Conservation (phyloP, 2,113 vertebrate species). For the Aspiorhynchus laticeps region DNA sequence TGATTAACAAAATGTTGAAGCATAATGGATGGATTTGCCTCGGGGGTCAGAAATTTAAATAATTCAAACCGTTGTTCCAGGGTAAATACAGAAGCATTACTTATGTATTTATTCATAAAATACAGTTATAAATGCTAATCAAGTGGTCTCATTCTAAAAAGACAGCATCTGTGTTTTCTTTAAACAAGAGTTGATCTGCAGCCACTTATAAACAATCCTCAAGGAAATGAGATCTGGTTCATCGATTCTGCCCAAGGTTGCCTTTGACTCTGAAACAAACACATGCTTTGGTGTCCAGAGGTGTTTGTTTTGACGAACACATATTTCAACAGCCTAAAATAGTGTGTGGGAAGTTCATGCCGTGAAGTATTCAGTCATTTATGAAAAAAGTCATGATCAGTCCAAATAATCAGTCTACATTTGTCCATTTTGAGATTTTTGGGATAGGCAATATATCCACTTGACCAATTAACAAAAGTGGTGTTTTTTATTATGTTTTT, state of each 20-base stretch:
- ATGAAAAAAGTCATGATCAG: background rate
- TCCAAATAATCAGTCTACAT: background rate
- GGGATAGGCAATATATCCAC: background rate
- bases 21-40: slow-evolving; percentile 44
- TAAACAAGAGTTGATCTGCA: background rate
- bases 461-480: background rate
- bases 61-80: slow-evolving; percentile 43
- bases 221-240: slow-evolving; percentile 10
- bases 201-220: background rate
- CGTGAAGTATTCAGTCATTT: background rate
- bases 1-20: slow-evolving; percentile 20
- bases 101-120: slow-evolving; percentile 49
- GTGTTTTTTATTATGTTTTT: too few relatives aligned
- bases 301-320: slow-evolving; percentile 1
- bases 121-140: slow-evolving; percentile 43
- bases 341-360: background rate
- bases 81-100: slow-evolving; percentile 45
- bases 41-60: slow-evolving; percentile 37
- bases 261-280: background rate
- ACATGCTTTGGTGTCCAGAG: background rate
- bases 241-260: background rate
- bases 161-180: slow-evolving; percentile 7
- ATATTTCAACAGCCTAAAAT: background rate
- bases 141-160: slow-evolving; percentile 4
- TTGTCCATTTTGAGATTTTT: background rate